A percentile compares a stretch with the other conserved stretches of the same genome.
Evolutionary conservation across 2,113 vertebrate genomes (phyloP).

Genomic region (Scophthalmus maximus): DNA sequence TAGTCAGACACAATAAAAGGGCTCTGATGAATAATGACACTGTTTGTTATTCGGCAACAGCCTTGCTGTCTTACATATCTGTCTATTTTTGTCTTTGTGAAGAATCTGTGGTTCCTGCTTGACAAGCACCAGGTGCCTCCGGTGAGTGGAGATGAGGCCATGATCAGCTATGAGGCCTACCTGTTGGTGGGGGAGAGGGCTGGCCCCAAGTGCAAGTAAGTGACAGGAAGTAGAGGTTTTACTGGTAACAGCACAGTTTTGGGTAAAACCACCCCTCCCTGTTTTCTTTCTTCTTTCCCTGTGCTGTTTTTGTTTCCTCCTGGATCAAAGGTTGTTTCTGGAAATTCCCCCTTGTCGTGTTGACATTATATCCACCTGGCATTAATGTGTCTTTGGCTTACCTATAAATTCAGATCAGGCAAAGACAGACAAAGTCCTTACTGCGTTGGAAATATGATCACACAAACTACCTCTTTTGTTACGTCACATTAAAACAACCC

Average conservation of each 20-base stretch:
- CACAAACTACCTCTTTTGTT: background rate
- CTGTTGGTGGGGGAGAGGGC: slow-evolving; percentile 94
- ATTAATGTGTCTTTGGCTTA: background rate
- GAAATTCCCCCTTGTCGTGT: background rate
- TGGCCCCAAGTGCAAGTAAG: slow-evolving; percentile 95
- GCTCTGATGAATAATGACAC: background rate
- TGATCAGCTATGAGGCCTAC: slow-evolving; percentile 97
- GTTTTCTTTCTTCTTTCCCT: too few relatives aligned
- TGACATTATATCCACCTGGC: background rate
- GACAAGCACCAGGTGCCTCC: slow-evolving; percentile 97
- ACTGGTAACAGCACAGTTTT: background rate
- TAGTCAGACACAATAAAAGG: background rate
- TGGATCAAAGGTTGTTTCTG: slow-evolving; percentile 4
- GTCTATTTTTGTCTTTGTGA: background rate
- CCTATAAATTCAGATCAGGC: too few relatives aligned
- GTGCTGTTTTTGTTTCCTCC: background rate
- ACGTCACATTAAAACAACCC: background rate
- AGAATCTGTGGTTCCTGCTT: slow-evolving; percentile 97
- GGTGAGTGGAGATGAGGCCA: slow-evolving; percentile 94
- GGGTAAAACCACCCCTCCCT: too few relatives aligned
- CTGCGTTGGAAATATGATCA: too few relatives aligned
- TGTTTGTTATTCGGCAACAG: too few relatives aligned
- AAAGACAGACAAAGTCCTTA: too few relatives aligned
- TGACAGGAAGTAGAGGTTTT: background rate
- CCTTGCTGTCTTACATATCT: background rate